Evolutionary conservation across 2,113 vertebrate genomes (phyloP), one percentile per base, ranked within the genome.

Genomic region (Dicentrarchus labrax): DNA sequence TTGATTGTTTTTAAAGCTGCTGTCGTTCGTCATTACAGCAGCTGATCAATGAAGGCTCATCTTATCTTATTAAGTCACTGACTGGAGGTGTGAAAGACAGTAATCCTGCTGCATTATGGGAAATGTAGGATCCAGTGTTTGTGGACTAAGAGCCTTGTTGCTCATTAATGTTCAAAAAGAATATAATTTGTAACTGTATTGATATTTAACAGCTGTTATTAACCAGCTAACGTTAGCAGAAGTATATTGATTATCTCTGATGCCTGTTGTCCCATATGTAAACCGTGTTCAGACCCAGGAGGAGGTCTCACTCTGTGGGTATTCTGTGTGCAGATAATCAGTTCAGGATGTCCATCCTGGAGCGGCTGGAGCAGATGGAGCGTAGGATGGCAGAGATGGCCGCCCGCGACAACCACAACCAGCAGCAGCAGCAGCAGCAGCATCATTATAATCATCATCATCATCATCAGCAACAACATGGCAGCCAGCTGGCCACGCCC

Each of bases 261-360:
- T n/a, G n/a, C n/a, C n/a, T n/a, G n/a, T n/a, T n/a, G n/a, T n/a
- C n/a, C n/a, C n/a, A n/a, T n/a, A n/a, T n/a, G n/a, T n/a, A n/a
- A n/a, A n/a, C n/a, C n/a, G n/a, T n/a, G 45, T 4, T 50, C 43
- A 45, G 48, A 6, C 16, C 15, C 1, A 4, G 17, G 69, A 54
- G 53, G 41, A 76, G 39, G 15, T 2, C 61, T 79, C 59, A 79
- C 64, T 39, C 45, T 13, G 62, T 8, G 1, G 59, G 22, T 16
- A 30, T 5, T 78, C 50, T 72, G 6, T 43, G 38, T 72, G n/a
- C 86, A 94, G 93, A 94, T 80, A 93, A 94, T 65, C 93, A 94
- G 90, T 94, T 94, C 83, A 79, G 92, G 85, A 93, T 94, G 92
- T 94, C 92, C 45, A 94, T 94, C 82, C 84, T 94, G 78, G 93